Evolutionary conservation across 2,797 vertebrate genomes (phyloP), one percentile per base, ranked within the genome.

Genomic region (Moxostoma hubbsi): DNA sequence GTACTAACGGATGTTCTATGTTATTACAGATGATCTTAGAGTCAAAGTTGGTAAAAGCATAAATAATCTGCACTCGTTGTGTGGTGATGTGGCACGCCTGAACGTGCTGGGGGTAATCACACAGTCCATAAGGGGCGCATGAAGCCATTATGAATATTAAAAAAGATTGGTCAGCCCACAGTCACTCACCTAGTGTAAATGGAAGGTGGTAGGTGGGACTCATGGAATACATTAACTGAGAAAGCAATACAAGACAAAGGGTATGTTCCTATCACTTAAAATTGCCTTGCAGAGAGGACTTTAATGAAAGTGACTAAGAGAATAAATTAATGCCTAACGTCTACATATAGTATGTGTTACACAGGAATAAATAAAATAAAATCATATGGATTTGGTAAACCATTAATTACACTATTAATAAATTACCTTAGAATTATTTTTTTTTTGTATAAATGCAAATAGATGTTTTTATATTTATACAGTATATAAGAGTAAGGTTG

Each of bases 11-110:
- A 83, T 88, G 82, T 82, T 87, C 84, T 84, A 82, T 86, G 80
- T 86, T 89, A 86, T 89, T 86, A 88, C 78, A 83, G 77, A 85
- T 86, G 86, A 86, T 87, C 83, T 87, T 76, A 75, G 84, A 86
- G 85, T 80, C 85, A 80, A 85, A 82, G 84, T 86, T 85, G 84
- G 84, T 81, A 77, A 85, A 88, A 82, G 83, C 85, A 86, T 84
- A 87, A 86, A 86, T 87, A 87, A 84, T 86, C 80, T 18, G 69
- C 51, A 50, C 81, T 64, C 63, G 66, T 82, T 79, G 61, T 63
- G 72, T 10, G 24, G 51, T 65, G 45, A 58, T 58, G n/a, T 61
- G 59, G 79, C 62, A 71, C 6, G 79, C 51, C 61, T 65, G 73
- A 79, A 77, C 70, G 64, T 49, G 13, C 79, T 49, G 46, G 71